These are phyloP conservation scores for Drosophila lowei DNA, from an alignment of 1,140 invertebrate genomes.

Conservation along the genomic window DNA sequence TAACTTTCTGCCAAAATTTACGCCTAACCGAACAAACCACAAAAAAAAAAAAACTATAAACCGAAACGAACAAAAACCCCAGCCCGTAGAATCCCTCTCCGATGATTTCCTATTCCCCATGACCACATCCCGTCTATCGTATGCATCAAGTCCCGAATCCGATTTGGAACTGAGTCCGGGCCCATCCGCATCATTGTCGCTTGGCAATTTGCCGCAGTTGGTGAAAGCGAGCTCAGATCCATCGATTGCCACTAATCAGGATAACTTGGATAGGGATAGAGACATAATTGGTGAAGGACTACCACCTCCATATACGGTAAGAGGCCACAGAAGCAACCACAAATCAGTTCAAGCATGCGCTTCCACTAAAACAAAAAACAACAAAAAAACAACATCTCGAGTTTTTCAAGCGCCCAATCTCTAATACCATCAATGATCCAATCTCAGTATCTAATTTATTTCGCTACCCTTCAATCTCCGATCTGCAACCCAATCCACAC, in stretches of 20 bases:
- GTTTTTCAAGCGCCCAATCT: constrained; percentile 24
- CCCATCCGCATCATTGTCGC: constrained; percentile 85
- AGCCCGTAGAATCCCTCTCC: constrained; percentile 93
- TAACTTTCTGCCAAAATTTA: constrained; percentile 45
- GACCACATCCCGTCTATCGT: constrained; percentile 95
- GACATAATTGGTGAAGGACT: constrained; percentile 85
- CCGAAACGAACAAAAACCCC: constrained; percentile 34
- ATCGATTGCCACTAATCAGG: constrained; percentile 86
- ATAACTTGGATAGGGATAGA: constrained; percentile 86
- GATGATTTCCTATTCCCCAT: constrained; percentile 99
- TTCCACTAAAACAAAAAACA: constrained; percentile 46
- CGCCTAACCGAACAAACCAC: constrained; percentile 43
- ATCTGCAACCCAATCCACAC: constrained; percentile 20
- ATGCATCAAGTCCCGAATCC: constrained; percentile 97
- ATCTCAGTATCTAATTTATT: constrained; percentile 60
- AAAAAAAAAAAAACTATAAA: constrained; percentile 12
- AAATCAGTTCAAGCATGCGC: constrained; percentile 52
- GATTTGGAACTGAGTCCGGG: constrained; percentile 94
- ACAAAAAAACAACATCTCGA: constrained; percentile 1
- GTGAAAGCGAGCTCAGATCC: constrained; percentile 95
- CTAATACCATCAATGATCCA: constrained; percentile 5
- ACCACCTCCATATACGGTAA: constrained; percentile 91
- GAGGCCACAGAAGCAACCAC: constrained; percentile 62
- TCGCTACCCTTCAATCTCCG: constrained; percentile 51
- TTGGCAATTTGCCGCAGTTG: constrained; percentile 86